Conservation (phyloP, 1,140 invertebrate genomes). For the Drosophila tani region DNA sequence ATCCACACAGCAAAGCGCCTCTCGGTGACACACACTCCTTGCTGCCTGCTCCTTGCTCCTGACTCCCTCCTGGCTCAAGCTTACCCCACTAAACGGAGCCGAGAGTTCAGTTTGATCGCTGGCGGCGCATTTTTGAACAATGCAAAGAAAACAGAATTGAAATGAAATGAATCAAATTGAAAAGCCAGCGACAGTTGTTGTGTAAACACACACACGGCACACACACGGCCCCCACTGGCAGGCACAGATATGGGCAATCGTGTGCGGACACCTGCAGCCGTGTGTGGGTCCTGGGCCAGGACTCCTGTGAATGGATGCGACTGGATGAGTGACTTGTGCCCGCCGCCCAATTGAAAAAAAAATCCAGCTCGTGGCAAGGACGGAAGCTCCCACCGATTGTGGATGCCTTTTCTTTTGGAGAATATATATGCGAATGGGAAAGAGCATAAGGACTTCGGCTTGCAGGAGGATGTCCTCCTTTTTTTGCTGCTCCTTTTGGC, state of each 20-base stretch:
- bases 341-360: conserved; percentile 46
- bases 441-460: conserved; percentile 9
- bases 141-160: conserved; percentile 58
- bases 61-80: neutral
- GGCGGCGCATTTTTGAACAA: conserved; percentile 41
- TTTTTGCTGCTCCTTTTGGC: conserved; percentile 26
- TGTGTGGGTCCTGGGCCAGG: neutral
- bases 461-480: neutral
- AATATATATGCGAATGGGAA: neutral
- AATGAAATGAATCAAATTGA: conserved; percentile 77
- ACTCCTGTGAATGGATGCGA: conserved; percentile 53
- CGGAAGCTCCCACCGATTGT: neutral
- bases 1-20: too few relatives aligned
- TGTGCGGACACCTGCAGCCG: conserved; percentile 21
- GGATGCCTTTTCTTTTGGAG: too few relatives aligned
- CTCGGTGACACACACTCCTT: neutral
- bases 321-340: conserved; percentile 71
- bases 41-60: neutral
- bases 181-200: conserved; percentile 71
- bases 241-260: conserved; percentile 27
- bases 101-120: conserved; percentile 32
- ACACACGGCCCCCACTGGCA: conserved; percentile 3
- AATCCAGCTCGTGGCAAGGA: neutral
- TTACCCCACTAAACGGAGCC: conserved; percentile 27
- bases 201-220: conserved; percentile 35